Conservation (phyloP, 1,140 invertebrate species). For the Parasteatoda tepidariorum region DNA sequence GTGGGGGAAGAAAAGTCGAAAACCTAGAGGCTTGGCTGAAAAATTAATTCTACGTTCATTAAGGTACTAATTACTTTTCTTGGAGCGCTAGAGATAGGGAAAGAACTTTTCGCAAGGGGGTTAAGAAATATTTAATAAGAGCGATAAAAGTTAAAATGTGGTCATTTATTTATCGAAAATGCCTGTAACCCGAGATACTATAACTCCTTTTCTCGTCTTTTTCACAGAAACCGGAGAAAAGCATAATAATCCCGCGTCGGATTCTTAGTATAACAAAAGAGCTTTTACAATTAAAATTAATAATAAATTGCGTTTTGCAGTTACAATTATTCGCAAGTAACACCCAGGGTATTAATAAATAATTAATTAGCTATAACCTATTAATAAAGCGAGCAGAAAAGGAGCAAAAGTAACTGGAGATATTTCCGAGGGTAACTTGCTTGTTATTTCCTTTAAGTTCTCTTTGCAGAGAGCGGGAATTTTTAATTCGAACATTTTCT, state of each 20-base stretch:
- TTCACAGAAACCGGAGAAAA: constrained; percentile 33
- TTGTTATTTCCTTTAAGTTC: constrained; percentile 52
- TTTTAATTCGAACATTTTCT: constrained; percentile 56
- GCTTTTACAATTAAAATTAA: constrained; percentile 59
- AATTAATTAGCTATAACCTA: constrained; percentile 60
- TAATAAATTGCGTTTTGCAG: constrained; percentile 54
- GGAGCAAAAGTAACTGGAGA: not conserved
- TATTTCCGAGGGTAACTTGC: not conserved
- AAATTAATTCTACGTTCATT: constrained; percentile 61
- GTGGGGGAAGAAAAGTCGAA: too few relatives aligned
- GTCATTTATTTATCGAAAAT: constrained; percentile 60
- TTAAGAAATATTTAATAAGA: constrained; percentile 61
- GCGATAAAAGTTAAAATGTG: constrained; percentile 60
- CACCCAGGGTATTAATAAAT: constrained; percentile 59
- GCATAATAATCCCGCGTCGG: constrained; percentile 43
- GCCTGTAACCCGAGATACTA: constrained; percentile 50
- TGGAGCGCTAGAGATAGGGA: constrained; percentile 32
- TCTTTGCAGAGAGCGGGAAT: constrained; percentile 22
- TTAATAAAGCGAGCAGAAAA: constrained; percentile 39
- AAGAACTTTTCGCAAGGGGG: constrained; percentile 36
- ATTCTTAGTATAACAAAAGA: constrained; percentile 45
- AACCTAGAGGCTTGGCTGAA: constrained; percentile 53
- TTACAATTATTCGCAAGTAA: constrained; percentile 41
- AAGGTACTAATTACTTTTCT: constrained; percentile 57
- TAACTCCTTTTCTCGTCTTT: constrained; percentile 22